Evolutionary conservation across 2,113 vertebrate species (phyloP), one percentile per base, ranked within the genome.

Genomic region (Ammodytes marinus): DNA sequence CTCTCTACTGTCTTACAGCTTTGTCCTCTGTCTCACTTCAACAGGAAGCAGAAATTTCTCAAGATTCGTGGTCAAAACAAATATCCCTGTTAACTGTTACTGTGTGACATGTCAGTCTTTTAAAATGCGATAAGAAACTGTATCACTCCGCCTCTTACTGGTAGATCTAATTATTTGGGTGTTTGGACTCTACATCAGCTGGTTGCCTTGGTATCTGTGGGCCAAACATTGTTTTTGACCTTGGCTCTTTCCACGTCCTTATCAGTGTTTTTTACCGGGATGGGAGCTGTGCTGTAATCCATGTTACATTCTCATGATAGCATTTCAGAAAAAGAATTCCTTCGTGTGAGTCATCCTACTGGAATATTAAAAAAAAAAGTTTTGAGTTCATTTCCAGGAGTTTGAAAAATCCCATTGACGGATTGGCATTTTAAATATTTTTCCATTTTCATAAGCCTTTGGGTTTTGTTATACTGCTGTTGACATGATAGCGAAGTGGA

Each of bases 221-320:
- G 57, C 43, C 64, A 59, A 79, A 66, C 57, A 57, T 80, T 27
- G 69, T 77, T 69, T 35, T 15, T 87, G 65, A 86, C 91, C 86
- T 91, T n/a, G 73, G 35, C 17, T 53, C 60, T 76, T 55, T 46
- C 43, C 27, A 27, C 45, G 70, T 47, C 64, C 77, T 61, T 86
- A 93, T 91, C 84, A 2, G 43, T 71, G 77, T 81, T 88, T 80
- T 85, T 63, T 17, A 4, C 82, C 70, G 64, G 39, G 49, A 59
- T 55, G 66, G 37, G 19, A 72, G 75, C 68, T 60, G 70, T 35
- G 42, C 57, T 63, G 4, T 79, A 75, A 89, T 86, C 86, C 71
- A 0, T 63, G 6, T 15, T 27, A n/a, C 57, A 40, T 58, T 82
- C 58, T 80, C 17, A n/a, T 80, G 66, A 84, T 86, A 73, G 17